Conservation (phyloP, 2,113 vertebrate species). For the Spea multiplicata region DNA sequence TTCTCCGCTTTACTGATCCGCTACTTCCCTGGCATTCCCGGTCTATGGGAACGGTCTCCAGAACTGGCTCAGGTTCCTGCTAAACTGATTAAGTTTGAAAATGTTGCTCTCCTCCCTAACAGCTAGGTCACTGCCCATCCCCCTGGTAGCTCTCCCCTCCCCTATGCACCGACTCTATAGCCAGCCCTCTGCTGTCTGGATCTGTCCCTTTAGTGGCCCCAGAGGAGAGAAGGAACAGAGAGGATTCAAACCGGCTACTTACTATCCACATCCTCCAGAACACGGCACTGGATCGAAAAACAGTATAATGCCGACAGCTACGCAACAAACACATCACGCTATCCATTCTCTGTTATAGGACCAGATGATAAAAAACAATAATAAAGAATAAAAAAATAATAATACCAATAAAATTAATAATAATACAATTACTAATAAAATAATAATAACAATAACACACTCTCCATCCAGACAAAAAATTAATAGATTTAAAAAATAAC, state of each 20-base stretch:
- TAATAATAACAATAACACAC: too few species aligned
- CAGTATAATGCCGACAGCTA: too few species aligned
- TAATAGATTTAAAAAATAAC: too few species aligned
- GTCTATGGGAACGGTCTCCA: conserved; percentile 2
- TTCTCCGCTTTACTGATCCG: background rate
- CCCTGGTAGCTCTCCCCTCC: conserved; percentile 22
- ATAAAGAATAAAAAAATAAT: too few species aligned
- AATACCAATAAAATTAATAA: too few species aligned
- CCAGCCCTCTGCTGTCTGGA: conserved; percentile 39
- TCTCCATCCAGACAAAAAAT: too few species aligned
- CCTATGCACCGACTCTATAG: conserved; percentile 11
- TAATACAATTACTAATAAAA: too few species aligned
- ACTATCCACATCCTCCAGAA: background rate
- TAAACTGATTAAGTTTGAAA: conserved; percentile 48
- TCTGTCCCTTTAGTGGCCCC: conserved; percentile 39
- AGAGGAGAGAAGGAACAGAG: conserved; percentile 10
- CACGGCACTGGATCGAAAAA: too few species aligned
- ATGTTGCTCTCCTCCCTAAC: conserved; percentile 41
- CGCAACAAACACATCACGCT: too few species aligned
- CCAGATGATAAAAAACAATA: too few species aligned
- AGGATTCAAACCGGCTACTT: background rate
- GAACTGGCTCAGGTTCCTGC: conserved; percentile 31
- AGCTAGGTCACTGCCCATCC: background rate
- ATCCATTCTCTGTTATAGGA: too few species aligned
- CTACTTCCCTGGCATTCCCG: background rate